phyloP scores from a whole-genome alignment of 1,140 invertebrate species.

The Teleogryllus occipitalis region DNA sequence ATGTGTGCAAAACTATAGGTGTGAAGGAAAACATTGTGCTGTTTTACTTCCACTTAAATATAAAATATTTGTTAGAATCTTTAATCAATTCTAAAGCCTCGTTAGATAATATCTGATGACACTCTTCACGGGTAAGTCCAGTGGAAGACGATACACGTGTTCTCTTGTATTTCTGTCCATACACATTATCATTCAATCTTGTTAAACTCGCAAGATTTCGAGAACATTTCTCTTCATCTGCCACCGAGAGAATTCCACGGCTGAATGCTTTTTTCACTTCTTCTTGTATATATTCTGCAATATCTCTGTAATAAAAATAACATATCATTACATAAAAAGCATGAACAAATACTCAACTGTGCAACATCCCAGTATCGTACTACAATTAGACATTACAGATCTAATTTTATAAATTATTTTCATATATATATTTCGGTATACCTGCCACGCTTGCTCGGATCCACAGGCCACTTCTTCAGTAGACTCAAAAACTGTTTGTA shows the following conservation, averaged over 20 bases:
- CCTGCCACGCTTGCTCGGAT: conserved; percentile 61
- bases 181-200: conserved; percentile 57
- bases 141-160: conserved; percentile 50
- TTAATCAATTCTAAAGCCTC: conserved; percentile 54
- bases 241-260: conserved; percentile 43
- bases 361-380: neutral
- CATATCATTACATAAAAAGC: neutral
- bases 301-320: conserved; percentile 52
- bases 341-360: neutral
- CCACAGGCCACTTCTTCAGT: conserved; percentile 71
- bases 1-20: neutral
- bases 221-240: conserved; percentile 50
- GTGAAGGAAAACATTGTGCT: conserved; percentile 13
- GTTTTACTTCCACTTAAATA: conserved; percentile 40
- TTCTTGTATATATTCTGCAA: conserved; percentile 63
- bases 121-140: conserved; percentile 59
- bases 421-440: conserved; percentile 32
- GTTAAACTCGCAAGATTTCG: conserved; percentile 58
- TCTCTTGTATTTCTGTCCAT: conserved; percentile 55
- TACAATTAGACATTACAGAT: neutral
- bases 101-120: conserved; percentile 56
- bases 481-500: conserved; percentile 66
- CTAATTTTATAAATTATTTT: neutral
- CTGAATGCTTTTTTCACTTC: conserved; percentile 57
- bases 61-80: conserved; percentile 46